Percentiles rank a stretch among this genome's conserved stretches.
Evolutionary conservation across 2,888 invertebrate species (phyloP).

Genomic region (Oligia fasciuncula): DNA sequence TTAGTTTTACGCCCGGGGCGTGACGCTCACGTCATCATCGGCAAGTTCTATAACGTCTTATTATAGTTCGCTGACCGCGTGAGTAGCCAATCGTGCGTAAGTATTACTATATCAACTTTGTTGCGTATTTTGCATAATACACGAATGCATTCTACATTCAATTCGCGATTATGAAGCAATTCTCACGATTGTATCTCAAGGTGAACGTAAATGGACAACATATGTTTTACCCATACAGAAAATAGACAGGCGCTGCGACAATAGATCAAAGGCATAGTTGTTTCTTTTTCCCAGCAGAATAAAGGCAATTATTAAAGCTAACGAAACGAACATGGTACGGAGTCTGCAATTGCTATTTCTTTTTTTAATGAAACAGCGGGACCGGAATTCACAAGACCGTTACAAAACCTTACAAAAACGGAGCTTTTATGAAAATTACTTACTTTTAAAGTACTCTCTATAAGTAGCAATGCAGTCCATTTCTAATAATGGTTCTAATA

Average conservation of each 20-base stretch:
- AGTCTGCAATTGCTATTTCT: slow-evolving; percentile 56
- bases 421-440: slow-evolving; percentile 28
- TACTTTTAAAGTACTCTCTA: slow-evolving; percentile 9
- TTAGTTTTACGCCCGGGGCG: slow-evolving; percentile 54
- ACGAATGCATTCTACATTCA: slow-evolving; percentile 38
- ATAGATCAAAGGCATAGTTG: slow-evolving; percentile 45
- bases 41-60: slow-evolving; percentile 51
- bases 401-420: slow-evolving; percentile 49
- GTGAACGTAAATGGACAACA: slow-evolving; percentile 55
- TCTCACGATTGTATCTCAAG: slow-evolving; percentile 64
- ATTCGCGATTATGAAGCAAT: slow-evolving; percentile 45
- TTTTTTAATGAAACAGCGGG: slow-evolving; percentile 55
- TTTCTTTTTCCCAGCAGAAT: slow-evolving; percentile 62
- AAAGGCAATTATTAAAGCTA: slow-evolving; percentile 65
- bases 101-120: slow-evolving; percentile 38
- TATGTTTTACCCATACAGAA: slow-evolving; percentile 52
- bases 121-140: slow-evolving; percentile 46
- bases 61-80: slow-evolving; percentile 60
- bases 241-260: slow-evolving; percentile 43
- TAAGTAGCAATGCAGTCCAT: slow-evolving; percentile 4
- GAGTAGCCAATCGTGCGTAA: slow-evolving; percentile 47
- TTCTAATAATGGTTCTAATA: not conserved
- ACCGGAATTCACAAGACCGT: slow-evolving; percentile 58
- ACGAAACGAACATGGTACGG: slow-evolving; percentile 55
- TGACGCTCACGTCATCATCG: slow-evolving; percentile 54